phyloP scores from a whole-genome alignment of 2,888 invertebrate genomes.

The Listrodromus nycthemerus region DNA sequence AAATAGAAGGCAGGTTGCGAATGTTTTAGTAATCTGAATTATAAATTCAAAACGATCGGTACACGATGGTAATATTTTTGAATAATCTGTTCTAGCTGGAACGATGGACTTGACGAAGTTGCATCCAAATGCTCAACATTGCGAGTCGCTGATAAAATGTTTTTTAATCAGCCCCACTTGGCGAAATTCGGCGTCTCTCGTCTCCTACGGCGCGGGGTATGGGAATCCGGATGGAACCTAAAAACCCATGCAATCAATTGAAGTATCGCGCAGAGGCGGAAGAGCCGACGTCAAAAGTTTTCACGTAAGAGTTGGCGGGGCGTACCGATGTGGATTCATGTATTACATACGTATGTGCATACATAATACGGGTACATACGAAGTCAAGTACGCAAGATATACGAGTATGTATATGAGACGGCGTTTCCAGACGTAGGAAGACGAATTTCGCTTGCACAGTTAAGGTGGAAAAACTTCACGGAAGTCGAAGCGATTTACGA shows the following conservation, averaged over 20 bases:
- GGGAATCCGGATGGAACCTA: constrained; percentile 12
- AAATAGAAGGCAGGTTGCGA: too few relatives aligned
- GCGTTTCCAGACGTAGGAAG: constrained; percentile 32
- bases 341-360: constrained; percentile 31
- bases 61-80: too few relatives aligned
- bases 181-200: too few relatives aligned
- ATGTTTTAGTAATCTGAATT: too few relatives aligned
- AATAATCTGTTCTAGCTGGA: too few relatives aligned
- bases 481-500: constrained; percentile 62
- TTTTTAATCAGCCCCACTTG: too few relatives aligned
- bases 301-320: constrained; percentile 55
- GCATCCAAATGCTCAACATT: too few relatives aligned
- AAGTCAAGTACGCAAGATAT: constrained; percentile 16
- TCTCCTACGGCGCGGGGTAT: too few relatives aligned
- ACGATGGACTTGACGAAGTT: too few relatives aligned
- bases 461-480: constrained; percentile 55
- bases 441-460: constrained; percentile 52
- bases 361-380: constrained; percentile 15
- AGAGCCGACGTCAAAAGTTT: constrained; percentile 56
- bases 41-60: too few relatives aligned
- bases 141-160: too few relatives aligned
- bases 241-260: constrained; percentile 54
- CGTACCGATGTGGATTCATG: constrained; percentile 22
- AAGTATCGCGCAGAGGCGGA: constrained; percentile 39
- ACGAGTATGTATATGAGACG: constrained; percentile 29